Evolutionary conservation across 2,797 vertebrate species (phyloP).

Genomic region (Rhadinocentrus ornatus): DNA sequence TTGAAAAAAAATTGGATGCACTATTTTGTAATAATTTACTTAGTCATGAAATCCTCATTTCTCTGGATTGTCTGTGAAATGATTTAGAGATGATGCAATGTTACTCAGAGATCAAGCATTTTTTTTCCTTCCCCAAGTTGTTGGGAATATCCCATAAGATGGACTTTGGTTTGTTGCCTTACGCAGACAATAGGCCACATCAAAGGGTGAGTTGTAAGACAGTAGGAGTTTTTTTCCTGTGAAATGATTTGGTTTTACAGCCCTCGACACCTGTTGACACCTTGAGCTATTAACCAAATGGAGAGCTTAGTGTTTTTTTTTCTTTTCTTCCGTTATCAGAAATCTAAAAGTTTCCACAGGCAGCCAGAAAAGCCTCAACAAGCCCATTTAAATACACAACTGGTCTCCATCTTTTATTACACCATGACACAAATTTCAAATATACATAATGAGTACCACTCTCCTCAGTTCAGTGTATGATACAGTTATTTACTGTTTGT

Average conservation of each 20-base stretch:
- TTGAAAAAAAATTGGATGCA: too few species aligned
- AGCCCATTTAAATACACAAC: conserved; percentile 91
- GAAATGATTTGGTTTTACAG: conserved; percentile 67
- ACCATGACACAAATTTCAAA: conserved; percentile 95
- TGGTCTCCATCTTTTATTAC: conserved; percentile 93
- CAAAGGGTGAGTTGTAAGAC: conserved; percentile 47
- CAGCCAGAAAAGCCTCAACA: conserved; percentile 17
- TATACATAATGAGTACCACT: conserved; percentile 95
- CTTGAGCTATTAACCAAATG: conserved; percentile 35
- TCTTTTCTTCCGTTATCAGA: conserved; percentile 1
- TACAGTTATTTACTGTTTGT: conserved; percentile 90
- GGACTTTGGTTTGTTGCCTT: conserved; percentile 77
- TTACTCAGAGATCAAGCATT: conserved; percentile 19
- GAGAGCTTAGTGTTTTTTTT: background rate
- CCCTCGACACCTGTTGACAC: conserved; percentile 73
- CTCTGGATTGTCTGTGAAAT: background rate
- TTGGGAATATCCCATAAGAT: conserved; percentile 69
- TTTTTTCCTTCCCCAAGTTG: conserved; percentile 26
- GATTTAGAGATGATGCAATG: conserved; percentile 41
- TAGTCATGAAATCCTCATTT: background rate
- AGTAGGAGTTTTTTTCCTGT: conserved; percentile 38
- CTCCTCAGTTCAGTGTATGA: conserved; percentile 91
- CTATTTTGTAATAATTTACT: too few species aligned
- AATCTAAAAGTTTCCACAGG: background rate
- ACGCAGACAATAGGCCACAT: conserved; percentile 59